Percentiles rank a stretch among this genome's conserved stretches.
Conservation (phyloP, 2,888 invertebrate species). For the Acleris sparsana region DNA sequence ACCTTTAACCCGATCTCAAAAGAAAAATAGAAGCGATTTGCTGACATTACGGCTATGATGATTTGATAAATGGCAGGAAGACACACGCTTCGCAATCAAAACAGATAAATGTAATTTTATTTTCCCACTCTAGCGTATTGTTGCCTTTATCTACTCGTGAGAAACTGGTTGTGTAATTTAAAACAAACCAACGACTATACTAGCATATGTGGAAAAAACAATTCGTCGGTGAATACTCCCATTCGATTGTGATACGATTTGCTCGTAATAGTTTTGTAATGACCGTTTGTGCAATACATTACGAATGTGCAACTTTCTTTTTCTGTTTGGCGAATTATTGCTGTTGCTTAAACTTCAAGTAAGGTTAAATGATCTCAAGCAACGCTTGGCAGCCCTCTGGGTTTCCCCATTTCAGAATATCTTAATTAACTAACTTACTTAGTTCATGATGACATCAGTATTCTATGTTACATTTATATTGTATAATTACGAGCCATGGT, state of each 20-base stretch:
- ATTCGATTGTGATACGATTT: conserved; percentile 12
- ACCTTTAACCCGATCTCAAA: too few species aligned
- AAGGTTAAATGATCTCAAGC: conserved; percentile 4
- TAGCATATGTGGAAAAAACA: conserved; percentile 37
- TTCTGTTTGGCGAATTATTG: not conserved
- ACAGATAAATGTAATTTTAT: not conserved
- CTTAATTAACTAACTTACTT: not conserved
- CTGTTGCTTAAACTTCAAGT: not conserved
- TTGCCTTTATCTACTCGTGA: conserved; percentile 46
- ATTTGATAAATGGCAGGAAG: not conserved
- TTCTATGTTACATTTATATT: too few species aligned
- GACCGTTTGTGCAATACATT: conserved; percentile 21
- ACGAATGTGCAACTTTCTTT: conserved; percentile 21
- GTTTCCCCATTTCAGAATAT: not conserved
- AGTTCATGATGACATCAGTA: not conserved
- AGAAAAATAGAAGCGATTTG: too few species aligned
- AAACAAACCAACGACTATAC: conserved; percentile 45
- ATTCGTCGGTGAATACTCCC: conserved; percentile 6
- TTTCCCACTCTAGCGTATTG: conserved; percentile 33
- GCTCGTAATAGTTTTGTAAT: conserved; percentile 13
- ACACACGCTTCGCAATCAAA: not conserved
- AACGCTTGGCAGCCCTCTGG: not conserved
- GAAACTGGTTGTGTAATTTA: conserved; percentile 51
- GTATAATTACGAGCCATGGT: too few species aligned
- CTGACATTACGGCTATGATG: too few species aligned